Percentiles rank a stretch among this genome's conserved stretches.
phyloP scores from a whole-genome alignment of 2,888 invertebrate species.

The Papilio gigon region DNA sequence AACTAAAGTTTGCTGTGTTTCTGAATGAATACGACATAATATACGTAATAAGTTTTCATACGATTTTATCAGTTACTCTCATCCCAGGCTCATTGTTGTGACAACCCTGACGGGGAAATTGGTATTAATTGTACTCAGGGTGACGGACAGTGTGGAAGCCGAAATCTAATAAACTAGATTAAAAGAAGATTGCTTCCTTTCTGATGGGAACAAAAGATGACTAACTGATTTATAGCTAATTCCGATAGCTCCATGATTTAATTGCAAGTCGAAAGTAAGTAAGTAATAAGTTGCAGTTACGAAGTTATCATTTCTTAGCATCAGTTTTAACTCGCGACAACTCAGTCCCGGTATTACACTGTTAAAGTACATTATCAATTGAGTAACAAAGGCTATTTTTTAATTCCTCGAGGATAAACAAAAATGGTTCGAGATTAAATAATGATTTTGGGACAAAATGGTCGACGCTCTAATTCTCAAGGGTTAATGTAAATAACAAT shows the following conservation, averaged over 20 bases:
- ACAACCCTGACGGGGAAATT: neutral
- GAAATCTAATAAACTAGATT: constrained; percentile 18
- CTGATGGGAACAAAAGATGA: neutral
- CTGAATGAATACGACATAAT: too few relatives aligned
- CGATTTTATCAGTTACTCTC: neutral
- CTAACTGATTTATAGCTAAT: neutral
- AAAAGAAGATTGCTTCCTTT: neutral
- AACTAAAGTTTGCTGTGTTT: too few relatives aligned
- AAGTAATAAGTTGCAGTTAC: neutral
- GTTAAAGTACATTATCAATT: too few relatives aligned
- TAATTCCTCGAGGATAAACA: too few relatives aligned
- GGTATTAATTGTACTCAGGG: constrained; percentile 12
- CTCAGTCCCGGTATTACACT: too few relatives aligned
- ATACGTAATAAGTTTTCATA: neutral
- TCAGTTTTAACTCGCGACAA: neutral
- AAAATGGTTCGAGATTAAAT: too few relatives aligned
- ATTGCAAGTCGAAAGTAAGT: too few relatives aligned
- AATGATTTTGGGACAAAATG: too few relatives aligned
- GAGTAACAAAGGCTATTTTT: too few relatives aligned
- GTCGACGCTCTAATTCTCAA: too few relatives aligned
- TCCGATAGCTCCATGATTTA: neutral
- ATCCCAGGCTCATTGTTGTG: neutral
- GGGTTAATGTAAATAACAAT: too few relatives aligned
- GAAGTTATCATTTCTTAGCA: neutral
- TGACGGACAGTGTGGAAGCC: neutral